These are phyloP conservation scores for Cyphomyrus discorhynchus DNA, from an alignment of 2,113 vertebrate genomes.

Conservation along the genomic window DNA sequence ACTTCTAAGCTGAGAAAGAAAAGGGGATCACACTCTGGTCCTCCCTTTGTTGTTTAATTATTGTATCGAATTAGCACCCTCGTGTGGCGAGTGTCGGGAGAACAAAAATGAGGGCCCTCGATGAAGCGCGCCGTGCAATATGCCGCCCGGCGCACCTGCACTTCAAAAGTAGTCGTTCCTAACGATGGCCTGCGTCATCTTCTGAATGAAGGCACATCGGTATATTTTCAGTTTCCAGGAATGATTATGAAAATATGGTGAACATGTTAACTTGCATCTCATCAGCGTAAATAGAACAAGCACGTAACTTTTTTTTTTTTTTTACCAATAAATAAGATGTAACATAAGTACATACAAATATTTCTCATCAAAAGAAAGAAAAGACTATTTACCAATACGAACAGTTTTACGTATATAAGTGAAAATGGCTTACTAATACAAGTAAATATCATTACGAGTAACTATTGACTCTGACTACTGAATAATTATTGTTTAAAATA, in stretches of 20 bases:
- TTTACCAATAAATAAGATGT: background rate
- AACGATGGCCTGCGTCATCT: background rate
- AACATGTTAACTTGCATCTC: background rate
- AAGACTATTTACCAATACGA: background rate
- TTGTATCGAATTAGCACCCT: slow-evolving; percentile 37
- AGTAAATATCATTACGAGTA: background rate
- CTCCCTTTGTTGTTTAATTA: background rate
- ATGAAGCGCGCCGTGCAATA: background rate
- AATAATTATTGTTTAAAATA: background rate
- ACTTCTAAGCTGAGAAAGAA: background rate
- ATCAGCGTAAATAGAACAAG: background rate
- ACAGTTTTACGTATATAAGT: background rate
- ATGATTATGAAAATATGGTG: background rate
- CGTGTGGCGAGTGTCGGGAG: slow-evolving; percentile 30
- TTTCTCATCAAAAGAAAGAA: background rate
- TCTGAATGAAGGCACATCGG: background rate
- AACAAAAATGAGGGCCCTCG: background rate
- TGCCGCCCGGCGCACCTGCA: background rate
- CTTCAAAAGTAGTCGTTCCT: background rate
- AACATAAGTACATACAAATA: background rate
- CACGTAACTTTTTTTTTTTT: background rate
- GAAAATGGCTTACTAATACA: background rate
- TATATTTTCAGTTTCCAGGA: background rate
- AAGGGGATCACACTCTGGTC: background rate
- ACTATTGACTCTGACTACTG: background rate